Evolutionary conservation across 2,797 vertebrate species (phyloP).

Genomic region (Sternarchorhynchus goeldii): DNA sequence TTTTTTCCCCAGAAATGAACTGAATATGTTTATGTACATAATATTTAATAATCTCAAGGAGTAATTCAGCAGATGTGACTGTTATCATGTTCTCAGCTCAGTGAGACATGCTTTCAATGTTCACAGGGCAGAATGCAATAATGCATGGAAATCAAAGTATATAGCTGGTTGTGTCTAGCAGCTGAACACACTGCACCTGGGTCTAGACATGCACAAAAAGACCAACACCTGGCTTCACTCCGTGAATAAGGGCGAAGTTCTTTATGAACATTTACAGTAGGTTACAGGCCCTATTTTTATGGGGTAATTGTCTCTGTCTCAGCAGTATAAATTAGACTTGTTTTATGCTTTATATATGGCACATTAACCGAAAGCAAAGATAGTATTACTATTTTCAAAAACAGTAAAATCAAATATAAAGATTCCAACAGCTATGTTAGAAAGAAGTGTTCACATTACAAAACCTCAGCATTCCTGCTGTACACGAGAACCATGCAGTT

Average conservation of each 20-base stretch:
- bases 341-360: background rate
- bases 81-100: constrained; percentile 27
- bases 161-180: constrained; percentile 29
- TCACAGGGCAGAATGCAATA: constrained; percentile 30
- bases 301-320: constrained; percentile 28
- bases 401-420: background rate
- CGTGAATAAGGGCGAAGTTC: constrained; percentile 20
- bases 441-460: background rate
- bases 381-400: background rate
- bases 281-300: constrained; percentile 41
- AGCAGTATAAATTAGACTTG: background rate
- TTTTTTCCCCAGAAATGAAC: constrained; percentile 7
- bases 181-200: constrained; percentile 43
- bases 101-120: constrained; percentile 23
- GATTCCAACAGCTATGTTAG: background rate
- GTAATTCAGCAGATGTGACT: constrained; percentile 36
- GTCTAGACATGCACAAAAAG: constrained; percentile 25
- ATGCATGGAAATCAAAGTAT: constrained; percentile 35
- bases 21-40: constrained; percentile 4
- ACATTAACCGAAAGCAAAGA: background rate
- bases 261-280: constrained; percentile 34
- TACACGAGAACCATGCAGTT: too few relatives aligned
- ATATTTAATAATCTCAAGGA: constrained; percentile 18
- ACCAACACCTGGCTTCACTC: constrained; percentile 42
- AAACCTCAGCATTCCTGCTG: too few relatives aligned